A percentile compares a stretch with the other conserved stretches of the same genome.
These are phyloP conservation scores for Teleopsis dalmanni DNA, from an alignment of 1,140 invertebrate genomes.

Conservation along the genomic window DNA sequence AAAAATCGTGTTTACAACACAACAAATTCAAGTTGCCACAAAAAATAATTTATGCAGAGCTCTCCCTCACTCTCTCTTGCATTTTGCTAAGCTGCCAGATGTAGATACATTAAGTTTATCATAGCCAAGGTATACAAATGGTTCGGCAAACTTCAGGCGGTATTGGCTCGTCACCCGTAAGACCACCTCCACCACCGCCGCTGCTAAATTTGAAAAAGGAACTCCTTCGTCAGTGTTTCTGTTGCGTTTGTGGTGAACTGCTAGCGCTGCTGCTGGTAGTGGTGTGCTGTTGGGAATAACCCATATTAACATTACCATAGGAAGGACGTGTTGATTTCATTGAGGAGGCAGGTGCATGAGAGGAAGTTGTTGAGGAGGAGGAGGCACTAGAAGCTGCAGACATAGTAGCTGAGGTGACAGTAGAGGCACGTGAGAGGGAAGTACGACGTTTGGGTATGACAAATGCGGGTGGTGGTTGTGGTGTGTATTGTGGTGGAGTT, in stretches of 20 bases:
- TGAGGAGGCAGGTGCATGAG: no score
- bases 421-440: constrained; percentile 29
- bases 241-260: constrained; percentile 29
- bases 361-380: constrained; percentile 4
- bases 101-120: no score
- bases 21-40: no score
- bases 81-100: no score
- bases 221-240: constrained; percentile 44
- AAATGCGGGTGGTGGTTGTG: constrained; percentile 49
- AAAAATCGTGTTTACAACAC: no score
- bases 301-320: constrained; percentile 21
- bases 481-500: constrained; percentile 42
- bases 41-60: no score
- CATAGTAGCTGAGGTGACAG: constrained; percentile 16
- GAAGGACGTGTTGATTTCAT: constrained; percentile 20
- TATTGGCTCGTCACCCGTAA: constrained; percentile 27
- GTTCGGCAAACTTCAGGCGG: constrained; percentile 35
- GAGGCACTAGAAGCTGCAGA: no score
- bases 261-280: constrained; percentile 17
- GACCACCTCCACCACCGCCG: constrained; percentile 25
- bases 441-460: constrained; percentile 49
- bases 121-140: constrained; percentile 40
- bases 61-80: no score
- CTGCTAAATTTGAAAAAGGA: constrained; percentile 37
- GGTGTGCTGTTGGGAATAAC: constrained; percentile 3